Percentiles rank a stretch among this genome's conserved stretches.
Evolutionary conservation across 2,113 vertebrate species (phyloP).

Genomic region (Herpailurus yagouaroundi): DNA sequence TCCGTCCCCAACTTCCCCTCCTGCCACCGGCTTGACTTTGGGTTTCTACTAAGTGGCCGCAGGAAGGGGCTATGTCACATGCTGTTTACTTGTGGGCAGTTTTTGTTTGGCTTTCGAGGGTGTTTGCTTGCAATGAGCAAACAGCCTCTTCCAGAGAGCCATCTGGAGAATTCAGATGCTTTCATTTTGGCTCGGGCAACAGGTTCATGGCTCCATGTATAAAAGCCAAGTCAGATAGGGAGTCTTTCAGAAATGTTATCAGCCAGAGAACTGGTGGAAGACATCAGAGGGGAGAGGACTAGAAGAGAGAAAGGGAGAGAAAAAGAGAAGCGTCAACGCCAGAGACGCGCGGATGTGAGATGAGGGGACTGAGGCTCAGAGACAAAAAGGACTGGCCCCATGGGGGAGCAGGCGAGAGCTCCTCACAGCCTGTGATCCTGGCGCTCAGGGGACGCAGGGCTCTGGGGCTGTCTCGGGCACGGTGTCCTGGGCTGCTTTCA

Average conservation of each 20-base stretch:
- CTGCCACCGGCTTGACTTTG: background rate
- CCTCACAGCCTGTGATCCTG: fast-evolving
- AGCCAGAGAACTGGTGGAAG: background rate
- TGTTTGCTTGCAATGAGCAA: conserved; percentile 50
- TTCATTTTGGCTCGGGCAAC: background rate
- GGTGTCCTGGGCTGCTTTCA: background rate
- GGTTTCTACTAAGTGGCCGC: conserved; percentile 49
- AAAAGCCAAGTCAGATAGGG: background rate
- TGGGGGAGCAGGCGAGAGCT: too few relatives aligned
- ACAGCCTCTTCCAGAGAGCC: conserved; percentile 36
- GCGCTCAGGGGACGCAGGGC: fast-evolving
- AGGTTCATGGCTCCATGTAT: background rate
- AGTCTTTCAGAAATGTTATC: conserved; percentile 46
- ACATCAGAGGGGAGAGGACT: background rate
- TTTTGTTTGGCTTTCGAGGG: conserved; percentile 63
- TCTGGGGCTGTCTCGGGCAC: fast-evolving
- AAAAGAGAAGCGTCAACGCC: too few relatives aligned
- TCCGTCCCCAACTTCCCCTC: background rate
- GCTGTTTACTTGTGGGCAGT: conserved; percentile 65
- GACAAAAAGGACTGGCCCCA: fast-evolving
- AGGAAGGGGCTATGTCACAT: background rate
- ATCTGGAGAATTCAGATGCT: conserved; percentile 38
- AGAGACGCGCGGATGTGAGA: background rate
- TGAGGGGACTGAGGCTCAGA: background rate
- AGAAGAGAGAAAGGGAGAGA: background rate